Base-by-base conservation (phyloP, 1,140 invertebrate genomes). In the Palaemon carinicauda region DNA sequence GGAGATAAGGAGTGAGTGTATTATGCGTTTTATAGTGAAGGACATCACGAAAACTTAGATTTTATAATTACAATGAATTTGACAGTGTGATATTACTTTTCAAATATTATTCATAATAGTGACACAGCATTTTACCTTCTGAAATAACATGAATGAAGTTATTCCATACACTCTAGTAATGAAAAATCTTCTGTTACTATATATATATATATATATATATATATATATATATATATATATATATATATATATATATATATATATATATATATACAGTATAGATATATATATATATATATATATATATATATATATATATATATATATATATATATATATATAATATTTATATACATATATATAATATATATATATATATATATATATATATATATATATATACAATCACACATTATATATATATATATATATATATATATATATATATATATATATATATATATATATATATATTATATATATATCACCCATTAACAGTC, bases 381-480 rank as follows among this genome's bases (percentile, higher is more conserved):
- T 27, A 69, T 3, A 7, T 24, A 65, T 24, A 65, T 24, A 65
- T 24, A 65, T 24, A 65, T 24, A 65, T 24, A 65, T 24, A 65
- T 65, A 65, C 21, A 65, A n/a, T n/a, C 3, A 65, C 21, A 65
- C 14, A 65, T 9, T 69, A 69, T 69, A 69, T 69, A 69, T 27
- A 69, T 69, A 69, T 69, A 69, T 69, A 69, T 69, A 69, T 69
- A 69, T 69, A 69, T 69, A 69, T 69, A 69, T 27, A 69, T 69
- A 69, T 69, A 69, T 69, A 69, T 24, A 24, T 24, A 69, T 27
- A 69, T 69, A 69, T 24, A 69, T 69, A 69, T 69, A 24, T 27
- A 24, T 27, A 24, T 65, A 24, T 69, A 5, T 27, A 24, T 69
- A 24, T 69, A 24, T 69, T 24, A 69, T 69, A 69, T 24, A 69